Percentiles rank a stretch among this genome's conserved stretches.
These are phyloP conservation scores for Desoria tigrina DNA, from an alignment of 2,888 invertebrate species.

Conservation along the genomic window DNA sequence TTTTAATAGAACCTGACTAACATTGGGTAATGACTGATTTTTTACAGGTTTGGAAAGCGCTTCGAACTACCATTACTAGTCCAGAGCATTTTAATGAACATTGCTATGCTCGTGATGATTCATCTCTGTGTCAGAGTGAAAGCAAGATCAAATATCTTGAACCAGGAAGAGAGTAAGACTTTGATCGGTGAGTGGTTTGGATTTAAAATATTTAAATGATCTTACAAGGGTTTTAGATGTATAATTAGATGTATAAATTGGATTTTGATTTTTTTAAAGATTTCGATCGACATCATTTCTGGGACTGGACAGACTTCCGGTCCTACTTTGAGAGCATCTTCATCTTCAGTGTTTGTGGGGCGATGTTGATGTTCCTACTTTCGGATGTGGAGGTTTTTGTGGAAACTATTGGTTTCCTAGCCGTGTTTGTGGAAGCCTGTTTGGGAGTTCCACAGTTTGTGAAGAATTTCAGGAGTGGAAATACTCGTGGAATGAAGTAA, in stretches of 20 bases:
- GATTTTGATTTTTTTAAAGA: no score
- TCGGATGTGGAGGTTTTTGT: constrained; percentile 80
- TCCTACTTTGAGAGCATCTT: constrained; percentile 93
- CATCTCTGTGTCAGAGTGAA: constrained; percentile 86
- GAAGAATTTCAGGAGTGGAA: constrained; percentile 74
- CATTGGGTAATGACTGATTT: no score
- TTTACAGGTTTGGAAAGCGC: constrained; percentile 90
- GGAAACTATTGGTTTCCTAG: constrained; percentile 89
- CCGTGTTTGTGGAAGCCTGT: constrained; percentile 97
- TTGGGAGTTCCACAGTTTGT: constrained; percentile 87
- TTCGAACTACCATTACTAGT: constrained; percentile 92
- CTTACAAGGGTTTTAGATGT: no score
- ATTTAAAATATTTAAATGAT: no score
- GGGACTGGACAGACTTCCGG: constrained; percentile 99
- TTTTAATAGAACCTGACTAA: no score
- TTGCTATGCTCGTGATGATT: constrained; percentile 93
- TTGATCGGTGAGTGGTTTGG: constrained; percentile 76
- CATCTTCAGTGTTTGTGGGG: constrained; percentile 79
- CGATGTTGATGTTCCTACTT: constrained; percentile 80
- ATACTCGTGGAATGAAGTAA: constrained; percentile 81
- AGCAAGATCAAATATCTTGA: constrained; percentile 75
- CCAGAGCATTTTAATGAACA: constrained; percentile 96
- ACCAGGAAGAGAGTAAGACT: constrained; percentile 70
- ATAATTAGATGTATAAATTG: no score
- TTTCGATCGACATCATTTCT: constrained; percentile 88